A percentile compares a stretch with the other conserved stretches of the same genome.
These are phyloP conservation scores for Lepidochitona cinerea DNA, from an alignment of 2,888 invertebrate genomes.

Conservation along the genomic window DNA sequence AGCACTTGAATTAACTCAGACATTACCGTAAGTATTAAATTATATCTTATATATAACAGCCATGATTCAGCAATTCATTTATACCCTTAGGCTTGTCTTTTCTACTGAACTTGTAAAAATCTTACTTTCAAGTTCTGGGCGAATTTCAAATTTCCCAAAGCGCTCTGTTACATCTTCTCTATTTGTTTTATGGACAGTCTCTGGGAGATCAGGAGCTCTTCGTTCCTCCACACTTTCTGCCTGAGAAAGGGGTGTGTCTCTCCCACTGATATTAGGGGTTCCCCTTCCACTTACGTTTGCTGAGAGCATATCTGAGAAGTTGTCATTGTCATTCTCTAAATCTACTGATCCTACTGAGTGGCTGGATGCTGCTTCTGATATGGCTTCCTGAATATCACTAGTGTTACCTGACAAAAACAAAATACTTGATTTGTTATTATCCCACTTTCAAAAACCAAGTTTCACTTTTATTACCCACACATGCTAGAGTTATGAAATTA, in stretches of 20 bases:
- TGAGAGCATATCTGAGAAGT: slow-evolving; percentile 96
- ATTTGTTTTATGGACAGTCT: slow-evolving; percentile 80
- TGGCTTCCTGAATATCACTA: slow-evolving; percentile 94
- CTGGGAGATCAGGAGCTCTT: slow-evolving; percentile 66
- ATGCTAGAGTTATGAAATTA: too few relatives aligned
- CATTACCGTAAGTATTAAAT: too few relatives aligned
- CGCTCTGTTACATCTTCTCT: slow-evolving; percentile 97
- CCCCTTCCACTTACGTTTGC: slow-evolving; percentile 91
- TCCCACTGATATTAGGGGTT: slow-evolving; percentile 72
- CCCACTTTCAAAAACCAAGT: too few relatives aligned
- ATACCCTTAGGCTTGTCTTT: too few relatives aligned
- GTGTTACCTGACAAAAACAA: slow-evolving; percentile 77
- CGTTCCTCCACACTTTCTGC: slow-evolving; percentile 59
- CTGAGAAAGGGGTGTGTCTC: slow-evolving; percentile 96
- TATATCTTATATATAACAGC: too few relatives aligned
- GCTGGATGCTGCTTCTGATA: slow-evolving; percentile 95
- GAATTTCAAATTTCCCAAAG: slow-evolving; percentile 97
- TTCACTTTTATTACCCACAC: too few relatives aligned
- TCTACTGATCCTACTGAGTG: slow-evolving; percentile 89
- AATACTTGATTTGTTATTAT: too few relatives aligned
- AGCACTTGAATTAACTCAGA: too few relatives aligned
- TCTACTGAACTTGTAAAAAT: too few relatives aligned
- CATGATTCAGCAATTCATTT: too few relatives aligned
- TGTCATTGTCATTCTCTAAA: slow-evolving; percentile 80
- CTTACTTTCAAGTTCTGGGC: slow-evolving; percentile 62